phyloP scores from a whole-genome alignment of 2,888 invertebrate species.

The Apodemia duryi region DNA sequence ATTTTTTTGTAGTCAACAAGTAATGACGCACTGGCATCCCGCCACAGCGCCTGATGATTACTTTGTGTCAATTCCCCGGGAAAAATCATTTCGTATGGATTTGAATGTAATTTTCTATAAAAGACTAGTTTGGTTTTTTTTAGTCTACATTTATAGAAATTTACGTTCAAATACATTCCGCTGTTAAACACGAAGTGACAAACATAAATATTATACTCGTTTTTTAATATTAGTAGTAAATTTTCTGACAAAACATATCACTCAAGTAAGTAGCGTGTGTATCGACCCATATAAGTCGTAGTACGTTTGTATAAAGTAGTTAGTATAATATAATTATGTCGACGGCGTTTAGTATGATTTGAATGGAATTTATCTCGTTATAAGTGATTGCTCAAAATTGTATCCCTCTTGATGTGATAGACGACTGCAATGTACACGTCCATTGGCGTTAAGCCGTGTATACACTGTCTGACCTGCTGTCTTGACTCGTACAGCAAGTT shows the following conservation, averaged over 20 bases:
- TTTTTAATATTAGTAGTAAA: too few relatives aligned
- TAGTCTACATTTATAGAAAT: too few relatives aligned
- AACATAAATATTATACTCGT: too few relatives aligned
- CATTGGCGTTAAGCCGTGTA: conserved; percentile 33
- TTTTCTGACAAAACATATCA: not conserved
- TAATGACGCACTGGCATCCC: too few relatives aligned
- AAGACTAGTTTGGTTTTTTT: too few relatives aligned
- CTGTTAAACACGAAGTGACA: too few relatives aligned
- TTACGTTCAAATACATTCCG: too few relatives aligned
- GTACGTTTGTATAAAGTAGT: conserved; percentile 25
- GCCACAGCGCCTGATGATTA: too few relatives aligned
- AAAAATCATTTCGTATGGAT: too few relatives aligned
- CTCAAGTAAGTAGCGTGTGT: conserved; percentile 9
- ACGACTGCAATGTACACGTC: conserved; percentile 40
- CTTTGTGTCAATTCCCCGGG: too few relatives aligned
- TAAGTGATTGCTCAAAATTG: conserved; percentile 56
- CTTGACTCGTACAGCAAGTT: not conserved
- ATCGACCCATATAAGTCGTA: not conserved
- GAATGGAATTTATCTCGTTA: conserved; percentile 19
- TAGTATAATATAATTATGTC: conserved; percentile 12
- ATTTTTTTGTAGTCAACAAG: too few relatives aligned
- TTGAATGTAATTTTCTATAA: too few relatives aligned
- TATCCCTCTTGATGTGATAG: conserved; percentile 47
- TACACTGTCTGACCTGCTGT: not conserved
- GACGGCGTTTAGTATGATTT: conserved; percentile 25